Percentiles rank a stretch among this genome's conserved stretches.
Evolutionary conservation across 1,140 invertebrate genomes (phyloP).

Genomic region (Bombus balteatus): DNA sequence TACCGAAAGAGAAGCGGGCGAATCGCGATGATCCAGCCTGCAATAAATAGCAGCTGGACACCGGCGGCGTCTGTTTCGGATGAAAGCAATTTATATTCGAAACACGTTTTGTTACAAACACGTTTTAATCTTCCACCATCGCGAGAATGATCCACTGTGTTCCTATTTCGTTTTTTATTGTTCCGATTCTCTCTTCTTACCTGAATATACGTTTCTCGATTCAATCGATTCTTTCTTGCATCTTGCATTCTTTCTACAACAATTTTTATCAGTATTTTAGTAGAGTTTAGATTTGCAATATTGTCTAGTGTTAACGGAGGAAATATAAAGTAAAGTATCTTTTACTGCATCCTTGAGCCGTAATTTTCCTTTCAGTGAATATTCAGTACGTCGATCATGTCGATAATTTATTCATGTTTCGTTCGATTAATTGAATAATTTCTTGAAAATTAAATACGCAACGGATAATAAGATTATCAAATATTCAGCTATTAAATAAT

Average conservation of each 20-base stretch:
- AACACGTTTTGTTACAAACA: not conserved
- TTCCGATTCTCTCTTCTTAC: not conserved
- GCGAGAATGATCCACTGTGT: not conserved
- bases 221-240: not conserved
- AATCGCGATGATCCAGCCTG: slow-evolving; percentile 7
- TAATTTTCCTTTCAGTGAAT: no score
- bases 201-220: not conserved
- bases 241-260: no score
- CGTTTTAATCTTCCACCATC: slow-evolving; percentile 4
- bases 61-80: not conserved
- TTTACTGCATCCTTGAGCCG: no score
- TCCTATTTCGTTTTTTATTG: not conserved
- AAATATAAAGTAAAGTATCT: no score
- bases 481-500: not conserved
- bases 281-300: no score
- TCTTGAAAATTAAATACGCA: not conserved
- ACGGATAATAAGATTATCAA: not conserved
- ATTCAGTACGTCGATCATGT: no score
- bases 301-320: no score
- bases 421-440: not conserved
- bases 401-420: not conserved
- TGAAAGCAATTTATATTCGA: slow-evolving; percentile 23
- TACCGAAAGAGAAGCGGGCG: not conserved
- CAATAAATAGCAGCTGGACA: slow-evolving; percentile 15
- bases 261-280: no score